A percentile compares a stretch with the other conserved stretches of the same genome.
phyloP scores from a whole-genome alignment of 2,888 invertebrate species.

The Drosophila barbarae region DNA sequence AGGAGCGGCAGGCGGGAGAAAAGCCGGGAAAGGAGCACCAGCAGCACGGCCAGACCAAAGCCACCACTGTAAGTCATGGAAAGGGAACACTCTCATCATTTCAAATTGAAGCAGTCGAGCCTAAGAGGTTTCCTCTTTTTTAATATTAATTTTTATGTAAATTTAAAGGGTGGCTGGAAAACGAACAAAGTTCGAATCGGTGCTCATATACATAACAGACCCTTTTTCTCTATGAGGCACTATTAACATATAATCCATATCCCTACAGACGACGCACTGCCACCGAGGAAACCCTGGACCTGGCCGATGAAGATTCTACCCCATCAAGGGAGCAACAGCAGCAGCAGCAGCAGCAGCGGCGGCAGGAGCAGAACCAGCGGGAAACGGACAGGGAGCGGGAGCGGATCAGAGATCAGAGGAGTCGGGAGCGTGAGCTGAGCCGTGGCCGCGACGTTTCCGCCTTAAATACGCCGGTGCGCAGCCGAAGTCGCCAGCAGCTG shows the following conservation, averaged over 20 bases:
- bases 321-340: conserved; percentile 48
- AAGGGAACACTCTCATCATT: not conserved
- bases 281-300: conserved; percentile 75
- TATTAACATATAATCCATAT: not conserved
- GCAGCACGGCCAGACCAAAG: conserved; percentile 52
- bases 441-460: conserved; percentile 64
- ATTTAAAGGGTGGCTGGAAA: not conserved
- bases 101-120: no score
- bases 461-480: conserved; percentile 65
- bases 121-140: conserved; percentile 2
- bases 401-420: conserved; percentile 52
- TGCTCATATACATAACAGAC: not conserved
- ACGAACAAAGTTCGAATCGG: not conserved
- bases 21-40: conserved; percentile 56
- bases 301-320: conserved; percentile 65
- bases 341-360: conserved; percentile 44
- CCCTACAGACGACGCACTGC: conserved; percentile 69
- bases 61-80: conserved; percentile 62
- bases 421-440: conserved; percentile 66
- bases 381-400: conserved; percentile 58
- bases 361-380: conserved; percentile 44
- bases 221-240: not conserved
- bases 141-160: conserved; percentile 7
- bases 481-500: conserved; percentile 70
- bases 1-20: conserved; percentile 28